Percentiles rank a stretch among this genome's conserved stretches.
These are phyloP conservation scores for Aphelenchoides avenae DNA, from an alignment of 1,140 invertebrate species.

Conservation along the genomic window DNA sequence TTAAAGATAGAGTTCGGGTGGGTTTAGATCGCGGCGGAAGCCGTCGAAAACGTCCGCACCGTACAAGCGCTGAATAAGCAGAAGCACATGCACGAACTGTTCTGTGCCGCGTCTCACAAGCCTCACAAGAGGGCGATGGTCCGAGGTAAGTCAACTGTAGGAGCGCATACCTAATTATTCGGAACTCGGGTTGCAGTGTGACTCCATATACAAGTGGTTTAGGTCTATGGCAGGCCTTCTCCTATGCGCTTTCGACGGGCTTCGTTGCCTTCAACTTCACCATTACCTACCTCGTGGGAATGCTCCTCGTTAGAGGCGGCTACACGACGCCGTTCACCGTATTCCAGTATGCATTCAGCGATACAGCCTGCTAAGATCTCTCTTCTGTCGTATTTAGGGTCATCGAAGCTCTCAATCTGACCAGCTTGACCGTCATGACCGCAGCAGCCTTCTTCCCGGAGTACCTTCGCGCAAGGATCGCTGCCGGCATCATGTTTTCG, in stretches of 20 bases:
- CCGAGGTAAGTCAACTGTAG: conserved; percentile 28
- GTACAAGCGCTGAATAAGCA: conserved; percentile 39
- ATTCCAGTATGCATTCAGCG: conserved; percentile 26
- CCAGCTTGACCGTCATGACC: conserved; percentile 46
- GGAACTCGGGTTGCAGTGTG: neutral
- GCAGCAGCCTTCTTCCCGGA: conserved; percentile 60
- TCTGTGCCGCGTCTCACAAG: conserved; percentile 20
- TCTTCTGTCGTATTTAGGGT: conserved; percentile 28
- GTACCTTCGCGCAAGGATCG: conserved; percentile 60
- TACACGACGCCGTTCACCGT: conserved; percentile 36
- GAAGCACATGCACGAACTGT: conserved; percentile 33
- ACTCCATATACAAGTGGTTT: conserved; percentile 3
- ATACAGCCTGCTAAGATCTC: neutral
- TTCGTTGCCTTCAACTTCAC: conserved; percentile 22
- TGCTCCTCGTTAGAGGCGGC: conserved; percentile 26
- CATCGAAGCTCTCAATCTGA: conserved; percentile 52
- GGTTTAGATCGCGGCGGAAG: conserved; percentile 38
- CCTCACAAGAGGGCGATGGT: conserved; percentile 34
- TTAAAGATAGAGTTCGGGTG: too few species aligned
- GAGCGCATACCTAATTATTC: neutral
- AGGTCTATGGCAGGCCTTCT: neutral
- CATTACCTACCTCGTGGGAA: conserved; percentile 29
- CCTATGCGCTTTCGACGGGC: neutral
- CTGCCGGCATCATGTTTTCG: conserved; percentile 53
- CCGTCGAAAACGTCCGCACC: conserved; percentile 42